These are phyloP conservation scores for Limenitis camilla DNA, from an alignment of 2,888 invertebrate genomes.

Conservation along the genomic window DNA sequence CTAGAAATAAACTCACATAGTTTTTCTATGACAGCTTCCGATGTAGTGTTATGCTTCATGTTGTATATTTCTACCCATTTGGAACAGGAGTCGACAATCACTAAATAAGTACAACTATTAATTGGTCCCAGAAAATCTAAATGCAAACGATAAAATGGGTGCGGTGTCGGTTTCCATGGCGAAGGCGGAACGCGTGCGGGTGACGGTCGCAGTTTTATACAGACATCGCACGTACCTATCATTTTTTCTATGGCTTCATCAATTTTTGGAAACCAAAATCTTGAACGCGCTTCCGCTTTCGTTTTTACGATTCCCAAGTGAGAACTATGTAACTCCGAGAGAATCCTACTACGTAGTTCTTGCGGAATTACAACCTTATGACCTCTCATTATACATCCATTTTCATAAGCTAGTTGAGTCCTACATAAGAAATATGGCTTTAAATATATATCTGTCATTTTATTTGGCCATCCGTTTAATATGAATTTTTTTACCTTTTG, in stretches of 20 bases:
- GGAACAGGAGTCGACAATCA: slow-evolving; percentile 18
- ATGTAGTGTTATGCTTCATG: slow-evolving; percentile 8
- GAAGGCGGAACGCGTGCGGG: slow-evolving; percentile 21
- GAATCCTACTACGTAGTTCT: neutral
- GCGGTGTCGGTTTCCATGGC: slow-evolving; percentile 15
- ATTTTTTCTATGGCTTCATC: slow-evolving; percentile 18
- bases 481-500: too few relatives aligned
- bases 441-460: too few relatives aligned
- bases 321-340: neutral
- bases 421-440: too few relatives aligned
- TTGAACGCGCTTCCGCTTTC: slow-evolving; percentile 22
- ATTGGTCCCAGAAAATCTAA: slow-evolving; percentile 25
- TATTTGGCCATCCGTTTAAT: too few relatives aligned
- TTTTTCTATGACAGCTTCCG: slow-evolving; percentile 23
- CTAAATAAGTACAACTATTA: slow-evolving; percentile 12
- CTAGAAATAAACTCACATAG: slow-evolving; percentile 27
- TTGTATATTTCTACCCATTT: slow-evolving; percentile 24
- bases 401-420: too few relatives aligned
- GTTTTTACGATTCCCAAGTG: slow-evolving; percentile 18
- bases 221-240: slow-evolving; percentile 14
- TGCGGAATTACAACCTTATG: neutral
- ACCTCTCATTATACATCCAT: neutral
- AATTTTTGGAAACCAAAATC: slow-evolving; percentile 27
- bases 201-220: slow-evolving; percentile 11
- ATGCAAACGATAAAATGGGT: slow-evolving; percentile 22